Evolutionary conservation across 2,888 invertebrate species (phyloP).

Genomic region (Stomorhina lunata): DNA sequence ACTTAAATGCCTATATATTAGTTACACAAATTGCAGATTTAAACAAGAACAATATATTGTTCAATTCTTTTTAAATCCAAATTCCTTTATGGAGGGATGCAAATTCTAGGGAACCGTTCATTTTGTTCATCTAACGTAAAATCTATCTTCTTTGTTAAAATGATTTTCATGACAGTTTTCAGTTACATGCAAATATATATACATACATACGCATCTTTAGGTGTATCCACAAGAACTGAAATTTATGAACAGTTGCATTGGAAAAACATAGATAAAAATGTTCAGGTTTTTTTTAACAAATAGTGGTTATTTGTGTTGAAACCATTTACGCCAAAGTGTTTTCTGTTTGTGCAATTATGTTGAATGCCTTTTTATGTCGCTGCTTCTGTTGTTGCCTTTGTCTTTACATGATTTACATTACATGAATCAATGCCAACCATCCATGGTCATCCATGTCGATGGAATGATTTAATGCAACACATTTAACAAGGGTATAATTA

Average conservation of each 20-base stretch:
- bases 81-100: too few species aligned
- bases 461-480: slow-evolving; percentile 70
- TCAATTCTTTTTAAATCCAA: too few species aligned
- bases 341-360: not conserved
- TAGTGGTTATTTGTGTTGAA: slow-evolving; percentile 24
- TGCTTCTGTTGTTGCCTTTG: slow-evolving; percentile 17
- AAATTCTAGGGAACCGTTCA: too few species aligned
- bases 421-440: slow-evolving; percentile 44
- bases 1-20: too few species aligned
- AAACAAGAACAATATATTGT: too few species aligned
- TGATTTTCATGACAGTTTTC: too few species aligned
- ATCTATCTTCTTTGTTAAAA: too few species aligned
- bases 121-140: too few species aligned
- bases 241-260: not conserved
- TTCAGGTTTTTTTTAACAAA: slow-evolving; percentile 28
- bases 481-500: slow-evolving; percentile 74
- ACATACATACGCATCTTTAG: too few species aligned
- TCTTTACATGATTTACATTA: slow-evolving; percentile 21
- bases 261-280: not conserved
- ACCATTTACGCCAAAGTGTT: slow-evolving; percentile 34
- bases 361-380: not conserved
- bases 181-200: too few species aligned
- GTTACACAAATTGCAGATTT: too few species aligned
- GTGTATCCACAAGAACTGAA: not conserved
- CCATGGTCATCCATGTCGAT: slow-evolving; percentile 60